Evolutionary conservation across 2,888 invertebrate genomes (phyloP).

Genomic region (Xanthia icteritia): DNA sequence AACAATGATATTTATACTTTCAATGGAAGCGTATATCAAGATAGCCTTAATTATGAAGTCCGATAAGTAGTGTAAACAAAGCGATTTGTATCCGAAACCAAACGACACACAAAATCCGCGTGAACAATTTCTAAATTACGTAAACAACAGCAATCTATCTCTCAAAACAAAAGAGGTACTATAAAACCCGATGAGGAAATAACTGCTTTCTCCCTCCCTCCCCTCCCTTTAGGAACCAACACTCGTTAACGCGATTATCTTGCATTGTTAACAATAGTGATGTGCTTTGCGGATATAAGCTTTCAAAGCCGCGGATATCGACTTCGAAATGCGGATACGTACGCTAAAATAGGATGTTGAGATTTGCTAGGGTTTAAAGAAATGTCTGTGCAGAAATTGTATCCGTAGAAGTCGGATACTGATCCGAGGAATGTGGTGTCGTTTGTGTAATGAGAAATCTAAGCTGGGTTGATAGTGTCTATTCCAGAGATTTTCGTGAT

Average conservation of each 20-base stretch:
- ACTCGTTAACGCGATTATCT: slow-evolving; percentile 62
- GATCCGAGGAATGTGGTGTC: slow-evolving; percentile 4
- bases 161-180: slow-evolving; percentile 41
- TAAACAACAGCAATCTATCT: slow-evolving; percentile 47
- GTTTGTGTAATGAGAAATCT: slow-evolving; percentile 17
- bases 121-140: slow-evolving; percentile 43
- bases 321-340: slow-evolving; percentile 41
- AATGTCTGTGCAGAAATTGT: slow-evolving; percentile 21
- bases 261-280: slow-evolving; percentile 53
- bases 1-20: too few relatives aligned
- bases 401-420: slow-evolving; percentile 46
- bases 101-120: slow-evolving; percentile 19
- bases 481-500: background rate
- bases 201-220: slow-evolving; percentile 33
- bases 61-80: slow-evolving; percentile 6
- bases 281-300: slow-evolving; percentile 47
- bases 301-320: slow-evolving; percentile 49
- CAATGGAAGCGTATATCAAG: background rate
- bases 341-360: slow-evolving; percentile 17
- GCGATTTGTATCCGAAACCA: slow-evolving; percentile 6
- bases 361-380: slow-evolving; percentile 19
- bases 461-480: background rate
- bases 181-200: slow-evolving; percentile 44
- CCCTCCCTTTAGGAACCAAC: slow-evolving; percentile 37
- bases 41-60: background rate